Conservation (phyloP, 2,113 vertebrate genomes). For the Datnioides undecimradiatus region DNA sequence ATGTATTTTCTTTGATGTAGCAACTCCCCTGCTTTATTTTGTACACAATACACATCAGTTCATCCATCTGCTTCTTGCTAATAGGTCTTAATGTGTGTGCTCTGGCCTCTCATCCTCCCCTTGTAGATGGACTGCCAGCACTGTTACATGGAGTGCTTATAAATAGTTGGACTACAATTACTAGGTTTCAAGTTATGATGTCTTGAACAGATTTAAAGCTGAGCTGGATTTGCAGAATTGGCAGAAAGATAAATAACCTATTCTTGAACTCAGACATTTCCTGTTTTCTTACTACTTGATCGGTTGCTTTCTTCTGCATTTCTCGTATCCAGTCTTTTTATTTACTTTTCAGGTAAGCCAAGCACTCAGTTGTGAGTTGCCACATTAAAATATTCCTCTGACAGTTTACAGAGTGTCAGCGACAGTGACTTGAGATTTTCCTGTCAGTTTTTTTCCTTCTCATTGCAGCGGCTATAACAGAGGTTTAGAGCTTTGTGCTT, state of each 20-base stretch:
- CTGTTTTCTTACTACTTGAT: neutral
- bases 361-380: neutral
- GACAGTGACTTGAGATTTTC: slow-evolving; percentile 3
- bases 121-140: slow-evolving; percentile 63
- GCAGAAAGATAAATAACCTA: neutral
- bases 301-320: neutral
- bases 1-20: neutral
- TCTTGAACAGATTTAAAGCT: slow-evolving; percentile 18
- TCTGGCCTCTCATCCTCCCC: slow-evolving; percentile 77
- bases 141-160: slow-evolving; percentile 42
- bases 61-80: slow-evolving; percentile 89
- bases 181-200: slow-evolving; percentile 3
- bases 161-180: slow-evolving; percentile 4
- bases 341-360: slow-evolving; percentile 7
- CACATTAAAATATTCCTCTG: slow-evolving; percentile 3
- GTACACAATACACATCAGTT: neutral
- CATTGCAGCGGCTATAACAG: neutral
- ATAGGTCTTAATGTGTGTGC: slow-evolving; percentile 89
- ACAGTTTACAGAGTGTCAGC: slow-evolving; percentile 14
- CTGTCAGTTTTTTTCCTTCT: slow-evolving; percentile 12
- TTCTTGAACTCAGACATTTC: neutral
- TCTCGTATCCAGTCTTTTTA: neutral
- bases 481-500: slow-evolving; percentile 24
- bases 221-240: neutral
- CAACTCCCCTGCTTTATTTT: neutral